A percentile compares a stretch with the other conserved stretches of the same genome.
Conservation (phyloP, 2,888 invertebrate genomes). For the Theristus sp. region DNA sequence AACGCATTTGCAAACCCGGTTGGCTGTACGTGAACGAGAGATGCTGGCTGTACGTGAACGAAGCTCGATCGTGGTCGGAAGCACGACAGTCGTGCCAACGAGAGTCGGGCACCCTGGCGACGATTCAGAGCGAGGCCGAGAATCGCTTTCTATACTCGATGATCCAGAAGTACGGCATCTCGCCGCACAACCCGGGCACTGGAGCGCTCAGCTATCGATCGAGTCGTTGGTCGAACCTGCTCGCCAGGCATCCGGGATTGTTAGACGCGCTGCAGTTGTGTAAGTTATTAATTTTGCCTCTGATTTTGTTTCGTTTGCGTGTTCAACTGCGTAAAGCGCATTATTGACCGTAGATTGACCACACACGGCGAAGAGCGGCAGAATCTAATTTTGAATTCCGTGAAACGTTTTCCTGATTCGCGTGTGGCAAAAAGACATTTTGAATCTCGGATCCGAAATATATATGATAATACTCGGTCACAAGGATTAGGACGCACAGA, state of each 20-base stretch:
- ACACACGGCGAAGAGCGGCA: too few relatives aligned
- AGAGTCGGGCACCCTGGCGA: neutral
- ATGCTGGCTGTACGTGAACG: slow-evolving; percentile 1
- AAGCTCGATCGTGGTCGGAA: neutral
- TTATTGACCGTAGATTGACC: too few relatives aligned
- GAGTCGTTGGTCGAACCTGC: neutral
- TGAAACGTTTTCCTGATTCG: too few relatives aligned
- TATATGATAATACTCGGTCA: too few relatives aligned
- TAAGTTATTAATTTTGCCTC: too few relatives aligned
- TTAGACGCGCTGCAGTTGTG: neutral
- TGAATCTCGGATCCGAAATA: too few relatives aligned
- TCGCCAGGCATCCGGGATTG: neutral
- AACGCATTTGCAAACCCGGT: neutral
- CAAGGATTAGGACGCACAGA: too few relatives aligned
- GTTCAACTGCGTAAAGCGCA: too few relatives aligned
- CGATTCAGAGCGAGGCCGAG: neutral
- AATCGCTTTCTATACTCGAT: neutral
- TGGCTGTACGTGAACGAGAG: slow-evolving; percentile 1
- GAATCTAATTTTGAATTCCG: too few relatives aligned
- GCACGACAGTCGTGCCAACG: neutral
- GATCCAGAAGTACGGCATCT: neutral
- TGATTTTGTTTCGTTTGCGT: too few relatives aligned
- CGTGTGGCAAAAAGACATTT: too few relatives aligned
- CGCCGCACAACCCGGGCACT: neutral
- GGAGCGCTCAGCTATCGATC: neutral